A percentile compares a stretch with the other conserved stretches of the same genome.
These are phyloP conservation scores for Bos javanicus DNA, from an alignment of 2,113 vertebrate genomes.

Conservation along the genomic window DNA sequence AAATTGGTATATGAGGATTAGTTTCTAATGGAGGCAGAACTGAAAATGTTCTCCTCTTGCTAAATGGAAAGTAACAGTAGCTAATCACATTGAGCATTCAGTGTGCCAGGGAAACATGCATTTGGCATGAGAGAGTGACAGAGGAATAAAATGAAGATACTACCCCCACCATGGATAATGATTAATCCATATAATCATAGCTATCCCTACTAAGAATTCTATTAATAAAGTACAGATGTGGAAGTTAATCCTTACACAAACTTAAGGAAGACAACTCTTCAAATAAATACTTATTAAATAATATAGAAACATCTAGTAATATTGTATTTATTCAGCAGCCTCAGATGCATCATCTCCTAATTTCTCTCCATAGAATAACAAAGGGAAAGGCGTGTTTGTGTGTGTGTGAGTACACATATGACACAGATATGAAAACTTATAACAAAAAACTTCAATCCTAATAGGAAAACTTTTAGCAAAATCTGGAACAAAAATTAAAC, in stretches of 20 bases:
- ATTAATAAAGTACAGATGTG: conserved; percentile 31
- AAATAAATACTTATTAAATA: conserved; percentile 36
- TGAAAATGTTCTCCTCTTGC: not conserved
- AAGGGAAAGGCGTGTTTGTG: not conserved
- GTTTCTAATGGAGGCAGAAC: not conserved
- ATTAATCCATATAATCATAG: not conserved
- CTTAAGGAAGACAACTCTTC: not conserved
- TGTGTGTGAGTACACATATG: not conserved
- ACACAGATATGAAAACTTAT: not conserved
- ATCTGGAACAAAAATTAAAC: not conserved
- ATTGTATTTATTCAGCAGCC: not conserved
- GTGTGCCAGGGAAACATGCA: not conserved
- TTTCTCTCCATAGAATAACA: not conserved
- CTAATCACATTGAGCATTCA: conserved; percentile 6
- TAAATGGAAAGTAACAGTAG: not conserved
- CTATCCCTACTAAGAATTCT: not conserved
- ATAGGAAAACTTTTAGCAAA: not conserved
- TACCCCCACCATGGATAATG: not conserved
- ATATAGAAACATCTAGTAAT: not conserved
- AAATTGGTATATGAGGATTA: not conserved
- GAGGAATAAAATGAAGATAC: not conserved
- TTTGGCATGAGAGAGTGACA: not conserved
- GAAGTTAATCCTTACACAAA: conserved; percentile 22
- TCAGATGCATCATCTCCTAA: not conserved
- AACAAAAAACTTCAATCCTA: not conserved